These are phyloP conservation scores for Donacobius atricapilla DNA, from an alignment of 2,113 vertebrate genomes.

Conservation along the genomic window DNA sequence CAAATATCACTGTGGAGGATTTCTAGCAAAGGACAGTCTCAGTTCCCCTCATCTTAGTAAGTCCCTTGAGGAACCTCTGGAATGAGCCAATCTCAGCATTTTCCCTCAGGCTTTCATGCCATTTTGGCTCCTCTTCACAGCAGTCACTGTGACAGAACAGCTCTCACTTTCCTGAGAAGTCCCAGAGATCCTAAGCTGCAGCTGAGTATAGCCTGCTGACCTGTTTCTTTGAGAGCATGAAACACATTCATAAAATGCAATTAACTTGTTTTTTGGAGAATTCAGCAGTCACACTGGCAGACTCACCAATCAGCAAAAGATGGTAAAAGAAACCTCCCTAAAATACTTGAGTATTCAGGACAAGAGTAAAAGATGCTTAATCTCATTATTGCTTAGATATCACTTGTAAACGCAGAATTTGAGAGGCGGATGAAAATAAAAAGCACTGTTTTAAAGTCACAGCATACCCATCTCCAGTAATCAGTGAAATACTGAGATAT, in stretches of 20 bases:
- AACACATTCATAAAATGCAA: background rate
- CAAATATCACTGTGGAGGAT: background rate
- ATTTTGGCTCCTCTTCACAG: background rate
- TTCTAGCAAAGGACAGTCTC: background rate
- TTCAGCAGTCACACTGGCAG: background rate
- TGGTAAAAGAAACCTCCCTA: background rate
- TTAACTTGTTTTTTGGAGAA: background rate
- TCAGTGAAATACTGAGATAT: background rate
- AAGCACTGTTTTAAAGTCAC: background rate
- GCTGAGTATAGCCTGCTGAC: background rate
- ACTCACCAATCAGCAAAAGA: background rate
- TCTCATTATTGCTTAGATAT: background rate
- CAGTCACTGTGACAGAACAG: background rate
- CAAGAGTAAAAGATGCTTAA: background rate
- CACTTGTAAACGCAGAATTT: background rate
- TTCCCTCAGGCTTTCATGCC: background rate
- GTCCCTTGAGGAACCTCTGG: background rate
- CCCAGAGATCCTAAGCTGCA: background rate
- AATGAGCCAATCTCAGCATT: background rate
- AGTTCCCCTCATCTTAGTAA: background rate
- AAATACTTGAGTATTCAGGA: background rate
- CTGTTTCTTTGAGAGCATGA: background rate
- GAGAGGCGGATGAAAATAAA: background rate
- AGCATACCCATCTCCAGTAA: background rate
- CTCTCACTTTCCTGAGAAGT: background rate